Base-by-base conservation (phyloP, 1,140 invertebrate genomes). In the Drosophila virilis region DNA sequence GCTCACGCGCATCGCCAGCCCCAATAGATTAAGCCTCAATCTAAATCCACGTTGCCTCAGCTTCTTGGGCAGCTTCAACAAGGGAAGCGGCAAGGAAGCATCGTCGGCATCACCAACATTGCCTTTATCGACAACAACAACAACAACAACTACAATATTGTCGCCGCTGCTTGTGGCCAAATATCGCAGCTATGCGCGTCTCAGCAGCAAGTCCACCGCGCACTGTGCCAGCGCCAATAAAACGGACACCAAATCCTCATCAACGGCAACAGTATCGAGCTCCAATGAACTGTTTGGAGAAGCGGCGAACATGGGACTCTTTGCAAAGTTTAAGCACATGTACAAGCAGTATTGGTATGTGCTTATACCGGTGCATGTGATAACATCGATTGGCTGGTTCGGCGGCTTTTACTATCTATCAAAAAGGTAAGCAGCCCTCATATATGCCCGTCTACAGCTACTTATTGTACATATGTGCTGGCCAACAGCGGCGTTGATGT, bases 291-390 rank as follows among this genome's bases (percentile, higher is more conserved):
- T 92, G 3, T 92, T 92, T 22, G 91, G 90, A 15, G 91, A 91
- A 1, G 69, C 91, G 6, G 89, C 91, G 0, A 92, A 91, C 22
- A 83, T 88, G 77, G 88, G 88, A 6, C 70, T 98, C 9, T 96
- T 97, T 90, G 95, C 97, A 84, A 95, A 94, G 83, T 98, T 99
- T 92, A 99, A 98, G 92, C 93, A 96, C 86, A 96, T 98, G 95
- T 97, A 97, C 85, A 96, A 96, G 92, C 96, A 98, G 91, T 98
- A 99, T 93, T 99, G 98, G 96, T 98, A 98, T 93, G 95, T 99
- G 64, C 91, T 98, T 38, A 93, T 99, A 62, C 97, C 97, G 35
- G 97, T 99, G 1, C 98, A 99, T 93, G 80, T 97, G 60, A 93
- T 95, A 6, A 98, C 98, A 9, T 98, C 97, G 1, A 92, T 94